A percentile compares a stretch with the other conserved stretches of the same genome.
Evolutionary conservation across 2,113 vertebrate species (phyloP).

Genomic region (Phaethon lepturus): DNA sequence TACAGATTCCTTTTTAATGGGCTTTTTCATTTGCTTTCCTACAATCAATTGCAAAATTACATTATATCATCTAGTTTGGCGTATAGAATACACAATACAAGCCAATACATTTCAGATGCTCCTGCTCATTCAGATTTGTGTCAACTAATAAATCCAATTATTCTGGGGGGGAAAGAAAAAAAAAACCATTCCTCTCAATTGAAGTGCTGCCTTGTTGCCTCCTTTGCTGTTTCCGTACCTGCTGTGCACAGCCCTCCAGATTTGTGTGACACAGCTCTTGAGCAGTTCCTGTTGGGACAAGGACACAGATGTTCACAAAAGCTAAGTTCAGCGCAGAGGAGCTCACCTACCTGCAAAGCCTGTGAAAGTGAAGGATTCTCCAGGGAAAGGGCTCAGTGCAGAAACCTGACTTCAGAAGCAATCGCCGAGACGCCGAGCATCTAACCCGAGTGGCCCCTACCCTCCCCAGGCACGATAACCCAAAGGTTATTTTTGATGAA

Average conservation of each 20-base stretch:
- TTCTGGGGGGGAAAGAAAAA: background rate
- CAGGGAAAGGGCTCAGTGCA: background rate
- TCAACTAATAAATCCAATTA: background rate
- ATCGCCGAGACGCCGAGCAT: background rate
- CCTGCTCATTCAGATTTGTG: background rate
- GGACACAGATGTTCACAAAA: background rate
- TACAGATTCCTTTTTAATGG: background rate
- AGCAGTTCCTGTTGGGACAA: background rate
- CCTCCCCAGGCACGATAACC: background rate
- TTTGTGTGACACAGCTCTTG: fast-evolving
- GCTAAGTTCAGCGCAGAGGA: background rate
- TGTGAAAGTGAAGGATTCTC: background rate
- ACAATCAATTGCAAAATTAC: background rate
- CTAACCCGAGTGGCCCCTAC: background rate
- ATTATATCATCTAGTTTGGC: background rate
- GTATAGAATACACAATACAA: background rate
- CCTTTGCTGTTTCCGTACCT: background rate
- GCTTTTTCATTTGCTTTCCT: background rate
- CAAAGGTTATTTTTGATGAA: background rate
- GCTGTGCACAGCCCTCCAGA: background rate
- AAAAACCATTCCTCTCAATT: background rate
- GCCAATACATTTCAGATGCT: background rate
- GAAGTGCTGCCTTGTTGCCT: background rate
- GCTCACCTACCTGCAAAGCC: background rate
- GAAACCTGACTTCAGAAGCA: background rate